These are phyloP conservation scores for Diglossa cyanea DNA, from an alignment of 2,797 vertebrate genomes.

Conservation along the genomic window DNA sequence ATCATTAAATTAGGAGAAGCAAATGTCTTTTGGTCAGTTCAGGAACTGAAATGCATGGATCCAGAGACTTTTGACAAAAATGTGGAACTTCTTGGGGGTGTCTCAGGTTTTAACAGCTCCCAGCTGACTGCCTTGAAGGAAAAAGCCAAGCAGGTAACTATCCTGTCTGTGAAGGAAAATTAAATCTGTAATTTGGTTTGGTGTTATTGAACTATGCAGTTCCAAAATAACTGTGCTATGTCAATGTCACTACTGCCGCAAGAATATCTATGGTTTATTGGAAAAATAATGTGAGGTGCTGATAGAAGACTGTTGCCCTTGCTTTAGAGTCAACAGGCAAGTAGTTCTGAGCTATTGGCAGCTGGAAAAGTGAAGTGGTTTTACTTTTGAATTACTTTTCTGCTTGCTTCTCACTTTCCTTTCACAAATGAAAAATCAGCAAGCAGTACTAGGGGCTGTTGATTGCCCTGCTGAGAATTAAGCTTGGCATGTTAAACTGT, in stretches of 20 bases:
- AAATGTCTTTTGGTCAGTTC: conserved; percentile 76
- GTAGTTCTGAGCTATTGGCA: not conserved
- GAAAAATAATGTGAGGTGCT: conserved; percentile 4
- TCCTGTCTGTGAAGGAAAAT: not conserved
- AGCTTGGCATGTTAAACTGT: not conserved
- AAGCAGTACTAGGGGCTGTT: not conserved
- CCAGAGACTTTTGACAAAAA: conserved; percentile 67
- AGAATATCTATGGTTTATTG: not conserved
- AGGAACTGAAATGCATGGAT: conserved; percentile 74
- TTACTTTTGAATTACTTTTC: conserved; percentile 2
- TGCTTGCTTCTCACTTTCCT: not conserved
- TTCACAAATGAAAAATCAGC: not conserved
- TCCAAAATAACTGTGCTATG: conserved; percentile 38
- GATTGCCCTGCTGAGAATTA: not conserved
- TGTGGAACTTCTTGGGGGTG: conserved; percentile 74
- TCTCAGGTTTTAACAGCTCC: conserved; percentile 61
- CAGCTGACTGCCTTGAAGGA: conserved; percentile 78
- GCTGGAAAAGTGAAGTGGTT: not conserved
- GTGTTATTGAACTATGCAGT: conserved; percentile 9
- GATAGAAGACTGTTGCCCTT: not conserved
- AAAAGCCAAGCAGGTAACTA: conserved; percentile 76
- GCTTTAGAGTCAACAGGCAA: not conserved
- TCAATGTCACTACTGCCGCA: not conserved
- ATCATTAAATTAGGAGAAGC: conserved; percentile 76
- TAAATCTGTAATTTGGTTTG: conserved; percentile 33